Evolutionary conservation across 2,888 invertebrate genomes (phyloP), one percentile per base, ranked within the genome.

Genomic region (Tinea pellionella): DNA sequence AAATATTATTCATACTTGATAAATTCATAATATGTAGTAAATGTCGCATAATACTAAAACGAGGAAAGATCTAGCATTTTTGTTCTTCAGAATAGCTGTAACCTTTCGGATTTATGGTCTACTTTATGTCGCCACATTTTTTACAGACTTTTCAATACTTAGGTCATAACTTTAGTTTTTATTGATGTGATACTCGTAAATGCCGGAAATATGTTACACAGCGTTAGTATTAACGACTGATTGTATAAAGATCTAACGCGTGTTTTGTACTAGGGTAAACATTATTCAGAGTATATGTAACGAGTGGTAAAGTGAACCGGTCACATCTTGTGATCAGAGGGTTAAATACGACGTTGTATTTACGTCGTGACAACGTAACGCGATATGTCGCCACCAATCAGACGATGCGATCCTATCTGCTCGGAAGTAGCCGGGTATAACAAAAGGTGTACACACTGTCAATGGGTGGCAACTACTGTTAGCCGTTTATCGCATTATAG

Each of bases 141-240:
- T 47, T 47, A 47, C 47, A 47, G 47, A 47, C 47, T 47, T 47
- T 47, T 47, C 47, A n/a, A 47, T 47, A 47, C 47, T 47, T 47
- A 47, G 47, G 47, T 16, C 47, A 47, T 47, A 47, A 47, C 47
- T 47, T 16, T 47, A 47, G 47, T 1, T 47, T 47, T 47, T 47
- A 47, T 47, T 47, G 47, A 47, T 47, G 9, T 47, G 16, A 47
- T 47, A 37, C 37, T 12, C 37, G n/a, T 37, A 47, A 47, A 47
- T 15, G 15, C 15, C 15, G 15, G 13, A 47, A 47, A 47, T 47
- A 47, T 13, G 47, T 47, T 15, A 47, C 15, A n/a, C 9, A 47
- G 11, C 37, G 37, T 37, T 37, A 37, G 37, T 37, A 37, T 37
- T 37, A 37, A 37, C n/a, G 37, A 37, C 24, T 24, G 24, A 24